Percentiles rank a stretch among this genome's conserved stretches.
phyloP scores from a whole-genome alignment of 2,797 vertebrate genomes.

The Girardinus metallicus region DNA sequence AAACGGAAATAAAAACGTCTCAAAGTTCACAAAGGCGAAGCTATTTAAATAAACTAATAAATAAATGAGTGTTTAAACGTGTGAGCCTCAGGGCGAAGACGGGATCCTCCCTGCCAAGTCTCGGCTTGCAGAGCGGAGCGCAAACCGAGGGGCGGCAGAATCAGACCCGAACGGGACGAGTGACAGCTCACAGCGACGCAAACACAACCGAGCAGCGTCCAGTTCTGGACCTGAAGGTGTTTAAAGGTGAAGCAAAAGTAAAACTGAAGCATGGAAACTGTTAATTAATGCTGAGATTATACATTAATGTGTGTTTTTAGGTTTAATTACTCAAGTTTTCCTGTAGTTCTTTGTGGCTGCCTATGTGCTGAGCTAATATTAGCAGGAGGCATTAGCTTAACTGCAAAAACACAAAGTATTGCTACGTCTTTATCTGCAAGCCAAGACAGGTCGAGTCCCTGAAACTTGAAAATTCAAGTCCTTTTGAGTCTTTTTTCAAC shows the following conservation, averaged over 20 bases:
- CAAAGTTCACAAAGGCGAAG: conserved; percentile 72
- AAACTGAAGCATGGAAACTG: neutral
- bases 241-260: neutral
- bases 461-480: no score
- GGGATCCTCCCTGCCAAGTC: conserved; percentile 65
- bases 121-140: conserved; percentile 42
- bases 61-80: conserved; percentile 75
- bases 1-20: conserved; percentile 67
- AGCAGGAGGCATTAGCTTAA: conserved; percentile 24
- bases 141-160: conserved; percentile 71
- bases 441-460: no score
- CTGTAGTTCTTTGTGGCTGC: neutral
- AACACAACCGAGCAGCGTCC: neutral
- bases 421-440: neutral
- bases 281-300: neutral
- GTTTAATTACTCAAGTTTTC: neutral
- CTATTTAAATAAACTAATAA: conserved; percentile 75
- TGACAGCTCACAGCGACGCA: neutral
- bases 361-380: neutral
- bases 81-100: conserved; percentile 68
- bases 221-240: neutral
- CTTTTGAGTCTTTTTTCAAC: no score
- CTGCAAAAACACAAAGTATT: neutral
- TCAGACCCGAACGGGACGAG: no score
- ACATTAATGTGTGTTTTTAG: neutral